Evolutionary conservation across 2,888 invertebrate genomes (phyloP), one percentile per base, ranked within the genome.

Genomic region (Lithophane socia): DNA sequence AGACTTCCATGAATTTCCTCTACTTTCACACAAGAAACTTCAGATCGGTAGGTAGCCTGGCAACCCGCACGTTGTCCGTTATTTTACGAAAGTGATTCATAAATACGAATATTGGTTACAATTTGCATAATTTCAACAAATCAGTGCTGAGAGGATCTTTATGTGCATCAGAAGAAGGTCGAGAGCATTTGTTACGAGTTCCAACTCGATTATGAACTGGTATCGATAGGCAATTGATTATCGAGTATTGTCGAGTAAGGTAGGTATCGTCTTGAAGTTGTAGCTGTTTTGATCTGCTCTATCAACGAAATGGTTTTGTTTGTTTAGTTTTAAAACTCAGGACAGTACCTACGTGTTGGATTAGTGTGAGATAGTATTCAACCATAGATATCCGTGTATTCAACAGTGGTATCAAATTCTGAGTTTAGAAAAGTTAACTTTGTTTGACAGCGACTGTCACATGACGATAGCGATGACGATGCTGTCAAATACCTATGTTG

Each of bases 101-200:
- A 86, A 79, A 85, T 24, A 68, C 49, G 18, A 68, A 76, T 66
- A 84, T 80, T 82, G 84, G 54, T 68, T 47, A 61, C 54, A 79
- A 85, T 86, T 87, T 85, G 64, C 80, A 87, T 86, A 87, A 80
- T 85, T 37, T 37, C 16, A 47, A 73, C 73, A 72, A 75, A 80
- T 76, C 61, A 64, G 44, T 61, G 37, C 24, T 73, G 37, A 66
- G 42, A 61, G 37, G 37, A 75, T 67, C 63, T 72, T 71, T 71
- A 61, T 16, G 29, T 44, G 37, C n/a, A 54, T 66, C 52, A 49
- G 52, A 71, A 74, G 24, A 71, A 42, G 68, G 60, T 65, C 49
- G 54, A 67, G 29, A 65, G 52, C 16, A 65, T 72, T 72, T 47
- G 24, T 49, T 69, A 54, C 37, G 64, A 69, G 68, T 60, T 49